Evolutionary conservation across 1,140 invertebrate species (phyloP), one percentile per base, ranked within the genome.

Genomic region (Papilio polyxenes): DNA sequence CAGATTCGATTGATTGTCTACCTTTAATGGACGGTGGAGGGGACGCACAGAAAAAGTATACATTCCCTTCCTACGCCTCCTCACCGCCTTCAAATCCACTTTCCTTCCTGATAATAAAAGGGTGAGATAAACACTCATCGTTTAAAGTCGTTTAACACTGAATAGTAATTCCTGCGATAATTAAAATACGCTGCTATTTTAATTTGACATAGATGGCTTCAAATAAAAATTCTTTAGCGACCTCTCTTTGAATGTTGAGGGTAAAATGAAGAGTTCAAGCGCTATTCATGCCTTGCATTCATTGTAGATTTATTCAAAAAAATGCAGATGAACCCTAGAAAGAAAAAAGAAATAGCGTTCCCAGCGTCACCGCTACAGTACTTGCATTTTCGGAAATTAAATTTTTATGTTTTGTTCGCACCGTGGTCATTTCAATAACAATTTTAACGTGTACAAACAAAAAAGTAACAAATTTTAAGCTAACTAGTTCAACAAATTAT

Each of bases 271-370:
- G 31, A 72, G 65, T 72, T 72, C 65, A 72, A 17, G 65, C 65
- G 10, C 31, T 72, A 72, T 72, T 72, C 65, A 72, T 72, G 65
- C 31, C 65, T 72, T 72, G 65, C 65, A 72, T 72, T 72, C 65
- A 72, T 72, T 72, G 65, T 72, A 72, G 65, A 37, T 72, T 72
- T 72, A 72, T 72, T 72, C 65, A 72, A 37, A 72, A 72, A 72
- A 72, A 72, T 72, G 65, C 65, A 72, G 65, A 72, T 72, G 65
- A 72, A 72, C 65, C 37, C 11, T 72, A 7, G 11, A 72, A 72
- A 37, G 31, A 17, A 72, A 72, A 72, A 40, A 37, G 11, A 72
- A 37, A 31, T 69, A 23, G 62, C 23, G 4, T 23, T 72, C 5
- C 13, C 11, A 72, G 23, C 31, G 62, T 69, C 62, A 69, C 62